phyloP scores from a whole-genome alignment of 2,113 vertebrate genomes.

The Hemiprocne comata region DNA sequence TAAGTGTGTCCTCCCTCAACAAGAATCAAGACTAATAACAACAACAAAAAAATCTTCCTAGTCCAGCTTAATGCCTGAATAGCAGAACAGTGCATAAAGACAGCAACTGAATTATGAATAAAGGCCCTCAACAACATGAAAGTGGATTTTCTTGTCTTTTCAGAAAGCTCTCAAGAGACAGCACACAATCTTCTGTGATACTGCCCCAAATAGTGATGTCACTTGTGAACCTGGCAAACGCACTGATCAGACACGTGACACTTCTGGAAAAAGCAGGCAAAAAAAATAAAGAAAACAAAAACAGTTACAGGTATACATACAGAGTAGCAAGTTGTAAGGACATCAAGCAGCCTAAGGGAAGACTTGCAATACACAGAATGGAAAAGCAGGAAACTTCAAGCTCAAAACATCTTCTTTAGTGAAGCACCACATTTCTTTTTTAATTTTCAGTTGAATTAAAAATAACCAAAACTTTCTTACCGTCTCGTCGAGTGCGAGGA shows the following conservation, averaged over 20 bases:
- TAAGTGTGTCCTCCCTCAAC: neutral
- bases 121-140: neutral
- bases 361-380: neutral
- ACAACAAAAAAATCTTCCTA: neutral
- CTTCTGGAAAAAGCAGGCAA: neutral
- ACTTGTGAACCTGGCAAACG: neutral
- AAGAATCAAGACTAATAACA: neutral
- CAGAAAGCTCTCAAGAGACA: slow-evolving; percentile 7
- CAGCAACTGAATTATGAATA: slow-evolving; percentile 50
- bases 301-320: neutral
- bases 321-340: neutral
- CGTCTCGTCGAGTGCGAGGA: too few species aligned
- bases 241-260: neutral
- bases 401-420: neutral
- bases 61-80: neutral
- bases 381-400: neutral
- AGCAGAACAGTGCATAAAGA: neutral
- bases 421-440: neutral
- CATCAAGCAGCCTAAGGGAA: neutral
- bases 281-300: neutral
- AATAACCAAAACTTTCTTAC: accelerated
- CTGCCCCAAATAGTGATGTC: neutral
- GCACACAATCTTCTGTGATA: neutral
- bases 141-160: slow-evolving; percentile 42
- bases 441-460: neutral